Conservation (phyloP, 2,888 invertebrate genomes). For the Drosophila anomalipes region DNA sequence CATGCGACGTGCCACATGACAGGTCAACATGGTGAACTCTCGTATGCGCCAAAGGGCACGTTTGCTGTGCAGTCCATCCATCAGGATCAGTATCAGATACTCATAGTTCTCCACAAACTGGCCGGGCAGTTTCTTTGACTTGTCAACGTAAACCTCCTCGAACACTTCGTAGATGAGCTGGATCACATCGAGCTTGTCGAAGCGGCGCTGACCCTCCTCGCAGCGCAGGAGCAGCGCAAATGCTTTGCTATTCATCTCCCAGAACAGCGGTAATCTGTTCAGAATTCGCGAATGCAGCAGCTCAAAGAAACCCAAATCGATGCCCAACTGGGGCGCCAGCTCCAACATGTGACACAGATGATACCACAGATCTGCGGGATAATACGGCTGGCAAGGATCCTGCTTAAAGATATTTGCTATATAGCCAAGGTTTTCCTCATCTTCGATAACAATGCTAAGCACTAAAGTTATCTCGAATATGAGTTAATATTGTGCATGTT, state of each 20-base stretch:
- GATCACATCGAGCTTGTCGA: slow-evolving; percentile 74
- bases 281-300: slow-evolving; percentile 70
- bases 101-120: slow-evolving; percentile 62
- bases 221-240: slow-evolving; percentile 82
- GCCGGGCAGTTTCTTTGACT: background rate
- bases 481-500: background rate
- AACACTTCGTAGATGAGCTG: slow-evolving; percentile 71
- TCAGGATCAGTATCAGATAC: slow-evolving; percentile 68
- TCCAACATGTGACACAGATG: slow-evolving; percentile 80
- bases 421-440: slow-evolving; percentile 50
- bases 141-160: slow-evolving; percentile 8
- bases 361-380: slow-evolving; percentile 71
- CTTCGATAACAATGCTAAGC: slow-evolving; percentile 43
- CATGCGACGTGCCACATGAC: slow-evolving; percentile 69
- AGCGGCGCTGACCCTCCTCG: slow-evolving; percentile 72
- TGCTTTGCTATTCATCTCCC: slow-evolving; percentile 80
- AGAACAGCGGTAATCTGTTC: slow-evolving; percentile 52
- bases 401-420: slow-evolving; percentile 57
- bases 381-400: slow-evolving; percentile 62
- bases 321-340: slow-evolving; percentile 69
- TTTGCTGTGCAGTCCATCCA: slow-evolving; percentile 77
- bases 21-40: slow-evolving; percentile 77
- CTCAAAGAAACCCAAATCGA: slow-evolving; percentile 80
- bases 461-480: slow-evolving; percentile 33
- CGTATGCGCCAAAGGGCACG: slow-evolving; percentile 78